These are phyloP conservation scores for Eilema depressum DNA, from an alignment of 2,888 invertebrate species.

Conservation along the genomic window DNA sequence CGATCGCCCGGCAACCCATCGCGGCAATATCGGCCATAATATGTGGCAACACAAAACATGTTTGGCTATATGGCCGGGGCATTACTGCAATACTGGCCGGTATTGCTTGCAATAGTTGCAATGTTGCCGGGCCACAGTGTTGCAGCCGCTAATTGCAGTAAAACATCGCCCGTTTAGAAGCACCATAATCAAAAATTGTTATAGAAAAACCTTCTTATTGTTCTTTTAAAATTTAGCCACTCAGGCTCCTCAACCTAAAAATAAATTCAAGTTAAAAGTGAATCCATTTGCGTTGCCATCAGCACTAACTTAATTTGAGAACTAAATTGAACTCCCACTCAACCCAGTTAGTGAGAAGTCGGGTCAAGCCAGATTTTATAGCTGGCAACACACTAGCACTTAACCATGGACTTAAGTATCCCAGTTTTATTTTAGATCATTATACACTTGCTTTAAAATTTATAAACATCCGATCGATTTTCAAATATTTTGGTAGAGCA, in stretches of 20 bases:
- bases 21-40: no score
- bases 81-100: no score
- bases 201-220: background rate
- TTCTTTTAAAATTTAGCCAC: background rate
- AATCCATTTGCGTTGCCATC: constrained; percentile 51
- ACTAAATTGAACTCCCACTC: constrained; percentile 69
- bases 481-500: background rate
- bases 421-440: background rate
- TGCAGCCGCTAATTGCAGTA: no score
- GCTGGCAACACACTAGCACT: constrained; percentile 25
- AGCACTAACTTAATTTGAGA: constrained; percentile 64
- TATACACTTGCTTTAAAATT: background rate
- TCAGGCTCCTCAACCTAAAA: constrained; percentile 18
- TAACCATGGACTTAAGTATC: constrained; percentile 9
- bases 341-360: constrained; percentile 62
- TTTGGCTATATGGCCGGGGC: no score
- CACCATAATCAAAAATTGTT: no score
- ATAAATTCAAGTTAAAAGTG: constrained; percentile 28
- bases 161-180: no score
- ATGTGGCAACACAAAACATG: no score
- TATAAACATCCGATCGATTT: background rate
- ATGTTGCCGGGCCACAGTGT: no score
- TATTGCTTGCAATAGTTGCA: no score
- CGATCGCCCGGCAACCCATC: no score
- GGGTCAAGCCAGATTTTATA: constrained; percentile 46